Base-by-base conservation (phyloP, 37 sponge, comb jelly and placozoan species). In the Beroe ovata region DNA sequence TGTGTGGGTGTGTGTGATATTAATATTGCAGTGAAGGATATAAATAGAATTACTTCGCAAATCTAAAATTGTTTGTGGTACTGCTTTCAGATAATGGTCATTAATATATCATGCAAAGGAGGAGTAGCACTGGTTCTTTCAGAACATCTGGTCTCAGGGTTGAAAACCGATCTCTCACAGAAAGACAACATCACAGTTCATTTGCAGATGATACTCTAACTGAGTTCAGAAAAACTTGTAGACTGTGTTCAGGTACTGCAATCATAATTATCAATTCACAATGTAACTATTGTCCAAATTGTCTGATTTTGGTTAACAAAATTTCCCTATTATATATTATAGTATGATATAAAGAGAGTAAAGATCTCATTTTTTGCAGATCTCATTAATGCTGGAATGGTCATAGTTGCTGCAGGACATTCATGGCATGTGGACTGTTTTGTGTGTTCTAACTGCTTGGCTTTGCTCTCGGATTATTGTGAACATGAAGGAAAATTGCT, bases 341-440 rank as follows among this genome's bases (percentile, higher is more conserved):
- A n/a, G n/a, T n/a, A n/a, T n/a, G n/a, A n/a, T n/a, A n/a, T n/a
- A n/a, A n/a, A n/a, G n/a, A n/a, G n/a, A n/a, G n/a, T n/a, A n/a
- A n/a, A n/a, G n/a, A n/a, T n/a, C n/a, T n/a, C n/a, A n/a, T n/a
- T 38, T 69, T 34, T 34, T 35, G 26, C 71, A 69, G 71, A 29
- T 35, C 36, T 34, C 38, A 69, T 69, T 6, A 35, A 36, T 69
- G 71, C 36, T 35, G 71, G 71, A 29, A 29, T 25, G 36, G 38
- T 69, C 1, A 35, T 69, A 11, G 25, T 36, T 1, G 71, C 71
- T 34, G 71, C 4, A 35, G 71, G 71, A 29, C 1, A 35, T 69
- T 36, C 71, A 14, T 69, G 71, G 71, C 71, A 69, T 69, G 71
- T 29, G 20, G 19, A 29, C 38, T 69, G 71, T 69, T 69, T 69